Conservation (phyloP, 2,113 vertebrate genomes). For the Geococcyx californianus region DNA sequence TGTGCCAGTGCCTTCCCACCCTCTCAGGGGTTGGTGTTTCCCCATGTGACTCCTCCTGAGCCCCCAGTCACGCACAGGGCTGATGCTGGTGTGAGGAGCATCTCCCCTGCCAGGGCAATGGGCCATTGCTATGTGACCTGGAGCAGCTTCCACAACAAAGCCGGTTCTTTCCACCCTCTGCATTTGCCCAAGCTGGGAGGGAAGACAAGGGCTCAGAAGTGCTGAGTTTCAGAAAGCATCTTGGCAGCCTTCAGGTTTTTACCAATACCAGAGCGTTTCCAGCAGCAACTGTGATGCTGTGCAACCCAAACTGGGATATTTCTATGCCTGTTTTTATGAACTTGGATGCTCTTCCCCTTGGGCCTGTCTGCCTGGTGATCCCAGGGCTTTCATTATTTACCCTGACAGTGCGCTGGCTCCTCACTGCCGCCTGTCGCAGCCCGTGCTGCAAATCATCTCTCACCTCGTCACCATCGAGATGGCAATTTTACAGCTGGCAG, state of each 20-base stretch:
- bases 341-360: background rate
- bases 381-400: slow-evolving; percentile 6
- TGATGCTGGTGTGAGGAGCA: accelerated
- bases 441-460: background rate
- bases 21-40: background rate
- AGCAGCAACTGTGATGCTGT: accelerated
- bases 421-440: background rate
- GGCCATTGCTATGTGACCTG: accelerated
- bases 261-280: accelerated
- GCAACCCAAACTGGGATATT: accelerated
- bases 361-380: background rate
- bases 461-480: slow-evolving; percentile 22
- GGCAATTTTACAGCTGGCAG: slow-evolving; percentile 63
- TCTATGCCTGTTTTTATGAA: background rate
- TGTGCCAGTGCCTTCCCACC: too few species aligned
- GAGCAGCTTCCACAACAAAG: background rate
- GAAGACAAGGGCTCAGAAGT: background rate
- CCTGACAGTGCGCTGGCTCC: slow-evolving; percentile 41
- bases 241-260: background rate
- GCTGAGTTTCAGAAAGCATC: background rate
- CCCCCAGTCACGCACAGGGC: accelerated
- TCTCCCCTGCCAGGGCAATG: accelerated
- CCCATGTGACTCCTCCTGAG: accelerated
- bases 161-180: background rate
- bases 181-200: accelerated